Conservation (phyloP, 1,140 invertebrate species). For the Drosophila kanapiae region DNA sequence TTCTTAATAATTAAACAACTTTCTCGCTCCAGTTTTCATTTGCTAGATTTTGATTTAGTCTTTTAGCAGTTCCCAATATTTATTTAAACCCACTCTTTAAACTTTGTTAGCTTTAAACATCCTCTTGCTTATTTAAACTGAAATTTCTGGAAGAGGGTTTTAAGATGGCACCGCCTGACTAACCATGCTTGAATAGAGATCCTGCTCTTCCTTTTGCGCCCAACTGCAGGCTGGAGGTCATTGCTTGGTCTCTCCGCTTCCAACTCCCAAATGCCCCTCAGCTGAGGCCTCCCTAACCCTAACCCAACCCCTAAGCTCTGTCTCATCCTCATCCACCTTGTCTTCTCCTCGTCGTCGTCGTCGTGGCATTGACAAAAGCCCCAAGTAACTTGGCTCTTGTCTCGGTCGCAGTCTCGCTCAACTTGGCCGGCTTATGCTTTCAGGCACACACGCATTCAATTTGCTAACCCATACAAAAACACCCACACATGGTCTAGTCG, state of each 20-base stretch:
- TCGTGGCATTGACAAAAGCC: constrained; percentile 60
- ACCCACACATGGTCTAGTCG: constrained; percentile 15
- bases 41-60: background rate
- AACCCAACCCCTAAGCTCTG: constrained; percentile 4
- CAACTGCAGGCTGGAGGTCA: constrained; percentile 33
- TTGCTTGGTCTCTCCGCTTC: constrained; percentile 40
- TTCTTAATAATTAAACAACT: too few relatives aligned
- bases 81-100: background rate
- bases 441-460: constrained; percentile 69
- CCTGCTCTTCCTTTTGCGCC: constrained; percentile 15
- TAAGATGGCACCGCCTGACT: constrained; percentile 9
- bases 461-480: constrained; percentile 60
- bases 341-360: constrained; percentile 21
- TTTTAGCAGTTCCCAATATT: background rate
- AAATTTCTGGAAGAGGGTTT: constrained; percentile 16
- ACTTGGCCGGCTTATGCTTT: constrained; percentile 73
- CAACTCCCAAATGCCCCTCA: constrained; percentile 20
- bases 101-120: background rate
- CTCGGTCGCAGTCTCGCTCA: constrained; percentile 48
- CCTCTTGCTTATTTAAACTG: constrained; percentile 12
- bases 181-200: constrained; percentile 29
- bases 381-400: constrained; percentile 54
- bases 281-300: background rate
- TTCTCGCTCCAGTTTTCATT: too few relatives aligned
- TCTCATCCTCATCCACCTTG: constrained; percentile 8